These are phyloP conservation scores for Saccostrea glomerata DNA, from an alignment of 1,140 invertebrate species.

Conservation along the genomic window DNA sequence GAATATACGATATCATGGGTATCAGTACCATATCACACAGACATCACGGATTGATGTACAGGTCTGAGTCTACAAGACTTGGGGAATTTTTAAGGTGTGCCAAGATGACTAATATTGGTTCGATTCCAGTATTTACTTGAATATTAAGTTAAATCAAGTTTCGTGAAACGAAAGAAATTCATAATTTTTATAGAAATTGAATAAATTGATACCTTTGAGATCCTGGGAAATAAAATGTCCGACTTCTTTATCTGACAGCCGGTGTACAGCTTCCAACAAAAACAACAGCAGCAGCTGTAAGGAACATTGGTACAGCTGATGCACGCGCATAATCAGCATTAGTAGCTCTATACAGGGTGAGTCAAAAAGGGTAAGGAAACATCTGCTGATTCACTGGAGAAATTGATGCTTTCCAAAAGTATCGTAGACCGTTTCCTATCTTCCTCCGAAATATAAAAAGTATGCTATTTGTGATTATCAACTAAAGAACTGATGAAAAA, in stretches of 20 bases:
- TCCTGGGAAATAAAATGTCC: background rate
- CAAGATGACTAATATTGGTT: background rate
- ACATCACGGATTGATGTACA: background rate
- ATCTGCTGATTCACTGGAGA: background rate
- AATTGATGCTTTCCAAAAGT: background rate
- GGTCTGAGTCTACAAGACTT: background rate
- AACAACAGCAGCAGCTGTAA: background rate
- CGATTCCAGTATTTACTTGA: background rate
- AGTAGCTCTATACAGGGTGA: background rate
- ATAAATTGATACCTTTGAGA: background rate
- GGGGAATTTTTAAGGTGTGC: background rate
- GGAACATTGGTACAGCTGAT: background rate
- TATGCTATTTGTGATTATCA: no score
- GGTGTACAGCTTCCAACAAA: slow-evolving; percentile 10
- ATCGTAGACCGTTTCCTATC: background rate
- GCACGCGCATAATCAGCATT: background rate
- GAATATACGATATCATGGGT: no score
- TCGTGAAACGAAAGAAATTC: no score
- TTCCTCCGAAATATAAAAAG: background rate
- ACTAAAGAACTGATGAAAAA: no score
- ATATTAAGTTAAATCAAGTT: background rate
- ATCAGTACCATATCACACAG: no score
- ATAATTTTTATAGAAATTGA: no score
- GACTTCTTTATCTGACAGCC: slow-evolving; percentile 11
- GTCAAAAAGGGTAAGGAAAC: background rate